These are phyloP conservation scores for Dryobota labecula DNA, from an alignment of 2,888 invertebrate species.

Conservation along the genomic window DNA sequence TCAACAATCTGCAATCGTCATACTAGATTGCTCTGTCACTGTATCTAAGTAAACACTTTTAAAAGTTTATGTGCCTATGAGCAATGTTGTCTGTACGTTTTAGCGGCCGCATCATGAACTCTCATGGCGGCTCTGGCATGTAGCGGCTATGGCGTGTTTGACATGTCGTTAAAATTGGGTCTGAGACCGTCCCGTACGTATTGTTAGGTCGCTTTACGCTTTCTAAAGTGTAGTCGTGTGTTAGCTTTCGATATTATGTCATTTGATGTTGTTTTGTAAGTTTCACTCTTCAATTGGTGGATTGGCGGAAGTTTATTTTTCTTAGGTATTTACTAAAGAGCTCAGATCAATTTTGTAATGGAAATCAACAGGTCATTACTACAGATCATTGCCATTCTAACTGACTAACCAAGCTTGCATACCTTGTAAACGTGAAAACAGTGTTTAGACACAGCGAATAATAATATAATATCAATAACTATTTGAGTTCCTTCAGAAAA, in stretches of 20 bases:
- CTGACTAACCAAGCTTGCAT: too few species aligned
- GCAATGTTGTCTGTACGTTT: conserved; percentile 87
- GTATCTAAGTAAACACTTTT: conserved; percentile 87
- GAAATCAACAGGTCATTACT: too few species aligned
- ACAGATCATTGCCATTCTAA: too few species aligned
- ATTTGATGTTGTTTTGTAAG: conserved; percentile 48
- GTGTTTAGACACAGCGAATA: too few species aligned
- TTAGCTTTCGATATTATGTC: conserved; percentile 64
- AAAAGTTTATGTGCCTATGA: conserved; percentile 88
- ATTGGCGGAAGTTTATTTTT: background rate
- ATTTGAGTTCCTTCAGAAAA: too few species aligned
- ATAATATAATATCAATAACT: too few species aligned
- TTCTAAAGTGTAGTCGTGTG: conserved; percentile 78
- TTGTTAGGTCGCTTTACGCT: conserved; percentile 79
- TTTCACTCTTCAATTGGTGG: conserved; percentile 26
- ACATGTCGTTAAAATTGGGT: conserved; percentile 83
- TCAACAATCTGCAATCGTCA: conserved; percentile 82
- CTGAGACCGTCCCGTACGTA: conserved; percentile 73
- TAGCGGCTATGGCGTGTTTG: conserved; percentile 72
- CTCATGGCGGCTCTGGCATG: conserved; percentile 76
- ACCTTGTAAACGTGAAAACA: too few species aligned
- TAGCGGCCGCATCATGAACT: conserved; percentile 87
- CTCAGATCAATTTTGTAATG: too few species aligned
- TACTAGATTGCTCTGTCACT: conserved; percentile 86
- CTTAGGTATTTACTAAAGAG: too few species aligned